These are phyloP conservation scores for Ostrea edulis DNA, from an alignment of 1,140 invertebrate species.

Conservation along the genomic window DNA sequence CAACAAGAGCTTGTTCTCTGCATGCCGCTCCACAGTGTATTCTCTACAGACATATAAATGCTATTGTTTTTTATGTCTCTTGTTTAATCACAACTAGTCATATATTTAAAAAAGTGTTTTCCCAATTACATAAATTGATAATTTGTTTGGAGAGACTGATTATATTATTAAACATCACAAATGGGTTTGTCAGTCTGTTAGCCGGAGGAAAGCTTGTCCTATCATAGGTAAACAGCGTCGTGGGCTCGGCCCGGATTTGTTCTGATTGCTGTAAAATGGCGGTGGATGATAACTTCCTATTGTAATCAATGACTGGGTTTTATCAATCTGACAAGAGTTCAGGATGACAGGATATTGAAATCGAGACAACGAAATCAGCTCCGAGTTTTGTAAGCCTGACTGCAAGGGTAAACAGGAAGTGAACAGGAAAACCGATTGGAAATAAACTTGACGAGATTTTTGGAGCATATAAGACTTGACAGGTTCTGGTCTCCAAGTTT, in stretches of 20 bases:
- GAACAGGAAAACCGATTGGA: not conserved
- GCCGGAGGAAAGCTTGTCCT: not conserved
- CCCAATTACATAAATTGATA: not conserved
- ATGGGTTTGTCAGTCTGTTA: not conserved
- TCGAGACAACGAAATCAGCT: not conserved
- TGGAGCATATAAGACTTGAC: slow-evolving; percentile 7
- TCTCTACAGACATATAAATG: not conserved
- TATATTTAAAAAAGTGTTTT: not conserved
- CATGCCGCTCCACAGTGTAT: not conserved
- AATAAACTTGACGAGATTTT: not conserved
- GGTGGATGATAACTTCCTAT: not conserved
- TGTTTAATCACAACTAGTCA: not conserved
- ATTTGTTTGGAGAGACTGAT: not conserved
- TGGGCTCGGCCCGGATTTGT: no score
- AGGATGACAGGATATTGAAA: slow-evolving; percentile 25
- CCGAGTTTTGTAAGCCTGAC: not conserved
- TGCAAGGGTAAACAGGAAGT: slow-evolving; percentile 27
- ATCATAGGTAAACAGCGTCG: not conserved
- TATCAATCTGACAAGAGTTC: not conserved
- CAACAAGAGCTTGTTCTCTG: not conserved
- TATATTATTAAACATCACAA: not conserved
- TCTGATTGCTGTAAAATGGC: not conserved
- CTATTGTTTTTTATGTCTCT: no score
- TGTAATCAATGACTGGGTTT: slow-evolving; percentile 11
- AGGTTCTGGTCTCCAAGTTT: not conserved